These are phyloP conservation scores for Hermaeophaga mercurialis DNA, from an alignment of 2,888 invertebrate genomes.

Conservation along the genomic window DNA sequence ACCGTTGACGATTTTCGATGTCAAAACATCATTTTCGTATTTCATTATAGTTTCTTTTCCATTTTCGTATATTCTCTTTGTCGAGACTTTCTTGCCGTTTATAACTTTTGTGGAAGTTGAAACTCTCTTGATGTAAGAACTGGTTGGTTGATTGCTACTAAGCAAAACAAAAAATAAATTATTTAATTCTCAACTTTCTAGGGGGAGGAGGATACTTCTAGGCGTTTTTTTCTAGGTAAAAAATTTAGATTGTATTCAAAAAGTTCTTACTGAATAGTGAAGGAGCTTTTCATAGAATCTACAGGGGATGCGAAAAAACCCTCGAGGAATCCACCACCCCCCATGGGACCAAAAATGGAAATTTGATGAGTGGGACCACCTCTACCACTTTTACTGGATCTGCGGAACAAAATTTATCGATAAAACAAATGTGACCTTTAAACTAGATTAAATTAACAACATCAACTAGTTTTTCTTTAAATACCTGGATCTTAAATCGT, in stretches of 20 bases:
- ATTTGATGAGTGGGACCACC: neutral
- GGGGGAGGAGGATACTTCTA: too few relatives aligned
- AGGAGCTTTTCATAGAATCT: constrained; percentile 28
- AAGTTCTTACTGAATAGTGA: neutral
- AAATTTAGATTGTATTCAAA: too few relatives aligned
- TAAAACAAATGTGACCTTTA: too few relatives aligned
- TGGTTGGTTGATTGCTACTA: constrained; percentile 4
- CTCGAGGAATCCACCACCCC: constrained; percentile 19
- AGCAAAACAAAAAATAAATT: neutral
- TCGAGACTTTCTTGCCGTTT: constrained; percentile 32
- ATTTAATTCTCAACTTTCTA: too few relatives aligned
- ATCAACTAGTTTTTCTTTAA: too few relatives aligned
- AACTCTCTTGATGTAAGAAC: constrained; percentile 28
- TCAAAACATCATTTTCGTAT: constrained; percentile 34
- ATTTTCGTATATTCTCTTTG: constrained; percentile 31
- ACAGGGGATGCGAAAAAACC: constrained; percentile 22
- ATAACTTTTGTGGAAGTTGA: constrained; percentile 31
- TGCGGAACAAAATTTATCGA: neutral
- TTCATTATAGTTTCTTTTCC: constrained; percentile 30
- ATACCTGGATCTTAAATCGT: too few relatives aligned
- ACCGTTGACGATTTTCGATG: constrained; percentile 30
- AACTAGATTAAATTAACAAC: too few relatives aligned
- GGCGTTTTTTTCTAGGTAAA: neutral
- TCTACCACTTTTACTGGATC: constrained; percentile 5
- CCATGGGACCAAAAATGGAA: constrained; percentile 19